Percentiles rank a stretch among this genome's conserved stretches.
Evolutionary conservation across 2,113 vertebrate genomes (phyloP).

Genomic region (Craseonycteris thonglongyai): DNA sequence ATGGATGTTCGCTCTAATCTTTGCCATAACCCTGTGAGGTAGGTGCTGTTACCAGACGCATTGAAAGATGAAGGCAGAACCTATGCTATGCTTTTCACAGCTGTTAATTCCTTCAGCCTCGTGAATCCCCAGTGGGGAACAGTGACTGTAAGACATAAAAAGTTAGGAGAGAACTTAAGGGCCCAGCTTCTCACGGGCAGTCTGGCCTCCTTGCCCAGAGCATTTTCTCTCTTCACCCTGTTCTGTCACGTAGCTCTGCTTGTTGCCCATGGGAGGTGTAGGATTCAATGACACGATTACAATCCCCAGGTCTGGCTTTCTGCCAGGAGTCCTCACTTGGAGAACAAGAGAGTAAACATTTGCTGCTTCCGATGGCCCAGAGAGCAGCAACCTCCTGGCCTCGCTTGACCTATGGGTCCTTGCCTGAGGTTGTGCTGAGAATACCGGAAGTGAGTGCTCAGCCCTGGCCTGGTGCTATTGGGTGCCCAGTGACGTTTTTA

Average conservation of each 20-base stretch:
- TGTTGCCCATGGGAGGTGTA: neutral
- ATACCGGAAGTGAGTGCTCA: accelerated
- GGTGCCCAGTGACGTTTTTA: neutral
- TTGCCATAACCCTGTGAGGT: neutral
- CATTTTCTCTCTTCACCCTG: neutral
- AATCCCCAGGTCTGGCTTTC: neutral
- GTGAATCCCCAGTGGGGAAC: neutral
- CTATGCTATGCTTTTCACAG: neutral
- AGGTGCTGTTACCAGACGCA: neutral
- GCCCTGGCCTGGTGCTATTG: neutral
- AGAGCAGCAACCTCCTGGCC: neutral
- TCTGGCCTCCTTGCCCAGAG: neutral
- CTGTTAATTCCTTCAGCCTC: neutral
- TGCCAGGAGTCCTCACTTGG: neutral
- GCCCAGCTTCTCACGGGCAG: too few species aligned
- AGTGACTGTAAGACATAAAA: neutral
- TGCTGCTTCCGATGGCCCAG: neutral
- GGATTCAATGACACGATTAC: neutral
- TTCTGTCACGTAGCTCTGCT: neutral
- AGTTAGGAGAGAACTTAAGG: neutral
- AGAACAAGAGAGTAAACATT: neutral
- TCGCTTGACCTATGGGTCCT: neutral
- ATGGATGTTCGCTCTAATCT: neutral
- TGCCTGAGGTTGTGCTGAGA: neutral
- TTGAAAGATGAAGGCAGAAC: neutral